Evolutionary conservation across 53 echinoderm and acorn worm genomes (phyloP).

Genomic region (Paelopatides confundens): DNA sequence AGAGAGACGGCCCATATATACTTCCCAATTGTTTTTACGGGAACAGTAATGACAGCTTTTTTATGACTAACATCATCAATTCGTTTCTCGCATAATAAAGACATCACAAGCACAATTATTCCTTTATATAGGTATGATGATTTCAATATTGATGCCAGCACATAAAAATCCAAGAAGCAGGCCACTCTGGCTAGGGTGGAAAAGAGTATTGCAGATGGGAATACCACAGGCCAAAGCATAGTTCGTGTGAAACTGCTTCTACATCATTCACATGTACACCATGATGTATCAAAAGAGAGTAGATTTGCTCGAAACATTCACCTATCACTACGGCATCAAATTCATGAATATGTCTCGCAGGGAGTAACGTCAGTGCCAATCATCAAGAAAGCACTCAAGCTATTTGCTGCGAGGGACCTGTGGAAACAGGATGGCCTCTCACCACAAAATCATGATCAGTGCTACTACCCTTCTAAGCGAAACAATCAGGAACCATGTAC

Average conservation of each 20-base stretch:
- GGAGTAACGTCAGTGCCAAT: constrained; percentile 16
- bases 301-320: constrained; percentile 9
- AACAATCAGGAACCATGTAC: not conserved
- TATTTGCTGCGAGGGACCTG: not conserved
- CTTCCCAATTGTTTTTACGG: too few relatives aligned
- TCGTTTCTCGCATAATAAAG: too few relatives aligned
- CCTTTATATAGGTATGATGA: constrained; percentile 29
- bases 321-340: not conserved
- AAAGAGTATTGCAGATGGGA: not conserved
- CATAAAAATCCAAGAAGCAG: not conserved
- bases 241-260: not conserved
- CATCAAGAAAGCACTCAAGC: not conserved
- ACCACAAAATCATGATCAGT: not conserved
- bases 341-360: constrained; percentile 9
- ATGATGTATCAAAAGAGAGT: constrained; percentile 10
- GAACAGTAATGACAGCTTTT: too few relatives aligned
- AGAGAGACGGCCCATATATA: too few relatives aligned
- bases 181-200: not conserved
- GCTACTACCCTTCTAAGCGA: constrained; percentile 4
- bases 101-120: too few relatives aligned
- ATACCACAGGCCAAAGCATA: not conserved
- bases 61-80: too few relatives aligned
- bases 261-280: not conserved
- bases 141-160: not conserved
- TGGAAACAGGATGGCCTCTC: not conserved